These are phyloP conservation scores for Herpetotheres cachinnans DNA, from an alignment of 2,113 vertebrate species.

Conservation along the genomic window DNA sequence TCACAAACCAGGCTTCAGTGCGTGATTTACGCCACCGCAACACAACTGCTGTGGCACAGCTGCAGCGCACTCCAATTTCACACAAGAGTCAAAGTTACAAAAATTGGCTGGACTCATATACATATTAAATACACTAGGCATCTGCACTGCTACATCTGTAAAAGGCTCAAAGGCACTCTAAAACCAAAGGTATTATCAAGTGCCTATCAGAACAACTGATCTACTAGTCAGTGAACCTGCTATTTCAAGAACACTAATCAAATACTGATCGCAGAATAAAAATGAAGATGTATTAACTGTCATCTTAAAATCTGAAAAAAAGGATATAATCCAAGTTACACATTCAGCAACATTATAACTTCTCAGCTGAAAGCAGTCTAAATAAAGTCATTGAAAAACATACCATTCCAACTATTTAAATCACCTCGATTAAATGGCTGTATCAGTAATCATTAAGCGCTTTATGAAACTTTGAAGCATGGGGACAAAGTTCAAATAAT, in stretches of 20 bases:
- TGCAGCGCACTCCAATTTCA: neutral
- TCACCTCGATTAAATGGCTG: neutral
- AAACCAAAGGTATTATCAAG: neutral
- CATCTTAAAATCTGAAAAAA: neutral
- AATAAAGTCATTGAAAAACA: neutral
- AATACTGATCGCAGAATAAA: neutral
- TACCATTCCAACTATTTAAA: neutral
- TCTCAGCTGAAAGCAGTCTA: neutral
- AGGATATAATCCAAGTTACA: neutral
- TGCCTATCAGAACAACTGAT: neutral
- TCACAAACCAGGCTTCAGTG: neutral
- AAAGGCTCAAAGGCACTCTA: neutral
- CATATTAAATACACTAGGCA: rapidly evolving
- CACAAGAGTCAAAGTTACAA: neutral
- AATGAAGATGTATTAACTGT: neutral
- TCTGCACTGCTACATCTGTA: neutral
- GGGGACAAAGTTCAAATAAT: neutral
- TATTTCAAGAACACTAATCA: neutral
- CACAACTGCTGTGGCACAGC: neutral
- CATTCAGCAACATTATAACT: neutral
- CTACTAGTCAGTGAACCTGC: neutral
- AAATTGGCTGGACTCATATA: rapidly evolving
- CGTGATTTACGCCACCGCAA: neutral
- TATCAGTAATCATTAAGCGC: neutral
- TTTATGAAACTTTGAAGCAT: neutral